Evolutionary conservation across 2,797 vertebrate genomes (phyloP).

Genomic region (Tapirus indicus): DNA sequence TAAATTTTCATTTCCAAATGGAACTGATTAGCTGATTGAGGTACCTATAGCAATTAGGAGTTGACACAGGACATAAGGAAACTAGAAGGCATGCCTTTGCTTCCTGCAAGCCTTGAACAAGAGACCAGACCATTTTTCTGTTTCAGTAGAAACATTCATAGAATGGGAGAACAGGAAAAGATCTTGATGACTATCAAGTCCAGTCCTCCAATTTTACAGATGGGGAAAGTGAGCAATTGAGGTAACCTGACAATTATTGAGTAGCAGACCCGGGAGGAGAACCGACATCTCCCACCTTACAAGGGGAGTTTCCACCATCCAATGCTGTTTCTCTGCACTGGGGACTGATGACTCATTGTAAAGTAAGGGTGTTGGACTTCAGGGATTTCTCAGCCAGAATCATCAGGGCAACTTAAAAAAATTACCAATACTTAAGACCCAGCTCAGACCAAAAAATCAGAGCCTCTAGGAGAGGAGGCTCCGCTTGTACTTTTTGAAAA

Average conservation of each 20-base stretch:
- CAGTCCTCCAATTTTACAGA: not conserved
- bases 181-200: not conserved
- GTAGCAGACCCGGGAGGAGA: not conserved
- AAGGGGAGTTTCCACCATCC: not conserved
- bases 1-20: constrained; percentile 55
- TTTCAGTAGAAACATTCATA: not conserved
- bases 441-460: not conserved
- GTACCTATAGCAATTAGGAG: not conserved
- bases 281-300: not conserved
- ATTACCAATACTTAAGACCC: not conserved
- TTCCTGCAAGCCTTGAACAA: not conserved
- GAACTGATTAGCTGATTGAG: not conserved
- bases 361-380: not conserved
- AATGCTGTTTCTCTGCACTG: not conserved
- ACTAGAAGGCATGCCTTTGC: not conserved
- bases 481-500: not conserved
- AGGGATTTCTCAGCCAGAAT: not conserved
- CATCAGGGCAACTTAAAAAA: not conserved
- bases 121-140: not conserved
- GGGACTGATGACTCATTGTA: not conserved
- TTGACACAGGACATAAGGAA: not conserved
- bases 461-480: not conserved
- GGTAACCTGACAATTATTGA: not conserved
- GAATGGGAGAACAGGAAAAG: not conserved
- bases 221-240: not conserved